Base-by-base conservation (phyloP, 1,140 invertebrate species). In the Drosophila bifasciata region DNA sequence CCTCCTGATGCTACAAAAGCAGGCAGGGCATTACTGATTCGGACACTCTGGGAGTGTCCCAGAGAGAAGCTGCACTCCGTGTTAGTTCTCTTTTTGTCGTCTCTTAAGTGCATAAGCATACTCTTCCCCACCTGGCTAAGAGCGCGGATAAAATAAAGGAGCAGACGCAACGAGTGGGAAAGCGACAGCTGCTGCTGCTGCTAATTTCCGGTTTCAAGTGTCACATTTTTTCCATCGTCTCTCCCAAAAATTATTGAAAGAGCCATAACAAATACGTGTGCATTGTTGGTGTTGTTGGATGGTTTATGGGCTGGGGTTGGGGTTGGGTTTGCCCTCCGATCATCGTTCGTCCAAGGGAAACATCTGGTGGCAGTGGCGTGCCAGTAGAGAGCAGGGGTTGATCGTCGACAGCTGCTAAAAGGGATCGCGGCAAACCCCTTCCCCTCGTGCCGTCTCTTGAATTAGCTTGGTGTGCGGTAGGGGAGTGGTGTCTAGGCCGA, bases 131-230 rank as follows among this genome's bases (percentile, higher is more conserved):
- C 66, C 64, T 67, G 59, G 63, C 40, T 11, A 36, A 36, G 32
- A 36, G 32, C 32, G 32, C 32, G 11, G 8, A 39, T 17, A 19
- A 15, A 36, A 5, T 1, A 15, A 36, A 36, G 21, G 11, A 5
- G 6, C 5, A 50, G 21, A 23, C 23, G n/a, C 28, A 63, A 45
- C 63, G 66, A 59, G 70, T 70, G 58, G 52, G 50, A 57, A 49
- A 51, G 48, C 70, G 73, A 74, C 83, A 85, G 81, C 76, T 75
- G 81, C 51, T 43, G 53, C 62, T 71, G 76, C 68, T 73, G 73
- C 78, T 88, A 88, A 86, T 86, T 86, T 86, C 81, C 81, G 81
- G 81, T 86, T 86, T 86, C 81, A 81, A 86, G 74, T 86, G 81
- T 86, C 81, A 86, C 63, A 72, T 73, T 63, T 83, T 77, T 75